Evolutionary conservation across 1,140 invertebrate genomes (phyloP).

Genomic region (Samia ricini): DNA sequence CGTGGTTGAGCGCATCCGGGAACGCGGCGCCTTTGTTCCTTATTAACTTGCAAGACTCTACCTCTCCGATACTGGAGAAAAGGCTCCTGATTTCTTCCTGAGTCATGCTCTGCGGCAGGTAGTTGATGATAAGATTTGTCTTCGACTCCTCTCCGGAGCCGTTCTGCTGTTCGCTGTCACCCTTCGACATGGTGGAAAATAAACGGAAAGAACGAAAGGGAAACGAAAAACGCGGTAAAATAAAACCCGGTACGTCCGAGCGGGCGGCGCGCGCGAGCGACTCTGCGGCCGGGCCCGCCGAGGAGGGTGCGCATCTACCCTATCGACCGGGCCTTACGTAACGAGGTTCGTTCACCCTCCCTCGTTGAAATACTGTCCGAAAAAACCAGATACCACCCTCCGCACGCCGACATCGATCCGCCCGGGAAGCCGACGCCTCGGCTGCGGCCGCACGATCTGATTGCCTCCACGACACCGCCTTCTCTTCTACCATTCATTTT

Average conservation of each 20-base stretch:
- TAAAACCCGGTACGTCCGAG: constrained; percentile 63
- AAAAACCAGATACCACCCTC: constrained; percentile 69
- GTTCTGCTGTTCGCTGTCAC: constrained; percentile 84
- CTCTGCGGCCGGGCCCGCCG: constrained; percentile 44
- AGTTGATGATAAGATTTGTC: constrained; percentile 99
- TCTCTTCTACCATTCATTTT: neutral
- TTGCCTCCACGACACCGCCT: neutral
- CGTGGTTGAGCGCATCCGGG: constrained; percentile 74
- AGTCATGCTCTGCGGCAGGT: constrained; percentile 99
- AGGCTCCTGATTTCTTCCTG: constrained; percentile 98
- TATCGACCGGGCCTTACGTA: constrained; percentile 71
- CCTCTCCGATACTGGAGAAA: constrained; percentile 98
- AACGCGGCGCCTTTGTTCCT: constrained; percentile 91
- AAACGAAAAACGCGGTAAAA: constrained; percentile 76
- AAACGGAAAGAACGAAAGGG: constrained; percentile 77
- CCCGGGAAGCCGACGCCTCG: constrained; percentile 15
- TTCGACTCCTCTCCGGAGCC: constrained; percentile 93
- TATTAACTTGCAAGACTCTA: constrained; percentile 99
- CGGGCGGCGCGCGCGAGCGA: constrained; percentile 60
- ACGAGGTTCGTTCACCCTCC: constrained; percentile 73
- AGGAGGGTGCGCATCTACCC: constrained; percentile 49
- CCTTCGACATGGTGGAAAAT: constrained; percentile 88
- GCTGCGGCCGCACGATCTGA: constrained; percentile 7
- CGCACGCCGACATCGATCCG: constrained; percentile 56
- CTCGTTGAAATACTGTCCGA: constrained; percentile 72